Conservation (phyloP, 2,113 vertebrate species). For the Syngnathus typhle region DNA sequence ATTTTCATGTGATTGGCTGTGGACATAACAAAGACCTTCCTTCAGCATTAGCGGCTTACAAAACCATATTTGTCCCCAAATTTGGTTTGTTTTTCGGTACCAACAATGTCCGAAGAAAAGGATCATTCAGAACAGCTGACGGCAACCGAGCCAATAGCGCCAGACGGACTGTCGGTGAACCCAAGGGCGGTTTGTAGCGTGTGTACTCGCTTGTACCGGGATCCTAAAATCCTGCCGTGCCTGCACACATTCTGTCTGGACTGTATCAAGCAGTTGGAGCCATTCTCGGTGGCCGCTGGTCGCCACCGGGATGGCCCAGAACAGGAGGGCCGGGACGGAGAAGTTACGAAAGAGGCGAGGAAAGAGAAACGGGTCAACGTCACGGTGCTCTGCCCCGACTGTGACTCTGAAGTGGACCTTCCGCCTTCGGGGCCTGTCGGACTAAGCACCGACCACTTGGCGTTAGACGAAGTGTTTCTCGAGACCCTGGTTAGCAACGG, state of each 20-base stretch:
- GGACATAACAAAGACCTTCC: too few relatives aligned
- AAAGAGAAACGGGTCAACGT: constrained; percentile 10
- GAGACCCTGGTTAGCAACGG: constrained; percentile 67
- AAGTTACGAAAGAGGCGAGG: background rate
- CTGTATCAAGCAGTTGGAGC: constrained; percentile 75
- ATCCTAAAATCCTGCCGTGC: constrained; percentile 81
- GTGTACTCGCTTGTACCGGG: constrained; percentile 71
- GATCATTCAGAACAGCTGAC: background rate
- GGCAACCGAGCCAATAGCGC: background rate
- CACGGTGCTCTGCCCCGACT: constrained; percentile 79
- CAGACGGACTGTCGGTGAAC: background rate
- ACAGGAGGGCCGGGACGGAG: background rate
- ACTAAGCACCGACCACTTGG: constrained; percentile 79
- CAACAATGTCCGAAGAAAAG: constrained; percentile 37
- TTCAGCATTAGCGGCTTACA: background rate
- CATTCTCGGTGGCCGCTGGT: constrained; percentile 55
- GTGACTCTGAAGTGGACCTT: constrained; percentile 80
- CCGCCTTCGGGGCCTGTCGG: constrained; percentile 73
- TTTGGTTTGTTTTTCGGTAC: background rate
- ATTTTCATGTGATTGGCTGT: background rate
- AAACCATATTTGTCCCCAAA: background rate
- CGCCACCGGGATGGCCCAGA: constrained; percentile 12
- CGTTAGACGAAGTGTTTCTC: constrained; percentile 77
- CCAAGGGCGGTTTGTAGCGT: constrained; percentile 67
- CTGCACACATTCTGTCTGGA: constrained; percentile 82